Base-by-base conservation (phyloP, 2,888 invertebrate species). In the Drosophila borborema region DNA sequence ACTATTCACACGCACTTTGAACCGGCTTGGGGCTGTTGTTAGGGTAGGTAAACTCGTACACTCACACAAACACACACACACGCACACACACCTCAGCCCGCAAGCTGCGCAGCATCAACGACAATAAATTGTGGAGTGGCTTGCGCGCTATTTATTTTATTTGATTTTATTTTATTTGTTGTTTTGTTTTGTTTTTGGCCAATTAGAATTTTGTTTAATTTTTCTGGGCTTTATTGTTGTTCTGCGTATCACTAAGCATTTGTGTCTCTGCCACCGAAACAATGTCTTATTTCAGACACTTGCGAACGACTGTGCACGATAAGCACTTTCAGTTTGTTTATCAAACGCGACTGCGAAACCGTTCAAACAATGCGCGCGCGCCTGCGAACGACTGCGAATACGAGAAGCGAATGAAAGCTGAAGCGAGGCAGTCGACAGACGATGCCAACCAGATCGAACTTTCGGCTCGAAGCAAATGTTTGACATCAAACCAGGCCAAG, bases 371-470 rank as follows among this genome's bases (percentile, higher is more conserved):
- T 31, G 66, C 81, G 77, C 67, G 72, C 72, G 18, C 62, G 55
- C 20, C 72, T 77, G 59, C 61, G 61, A 40, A 49, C 77, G 62
- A 81, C 77, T 61, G 77, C 55, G 59, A 72, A 45, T 54, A 60
- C 77, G 59, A 45, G 61, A 67, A 64, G 45, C 81, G 77, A 77
- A 77, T 77, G 77, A 72, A 72, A 77, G 72, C 77, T 67, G 62
- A 72, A 40, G 45, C 58, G 56, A 53, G 41, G 49, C 55, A 23
- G 61, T 62, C 64, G 58, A 36, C 64, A 38, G 55, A 12, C 61
- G 61, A 62, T 68, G 40, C 65, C 73, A 61, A 81, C 61, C 73
- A 68, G 64, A 68, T 65, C 73, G 64, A 62, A 65, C 55, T 9
- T n/a, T 34, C 1, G 14, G 51, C 45, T 59, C 38, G 58, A 72